Evolutionary conservation across 1,140 invertebrate genomes (phyloP), one percentile per base, ranked within the genome.

Genomic region (Drosophila hydei): DNA sequence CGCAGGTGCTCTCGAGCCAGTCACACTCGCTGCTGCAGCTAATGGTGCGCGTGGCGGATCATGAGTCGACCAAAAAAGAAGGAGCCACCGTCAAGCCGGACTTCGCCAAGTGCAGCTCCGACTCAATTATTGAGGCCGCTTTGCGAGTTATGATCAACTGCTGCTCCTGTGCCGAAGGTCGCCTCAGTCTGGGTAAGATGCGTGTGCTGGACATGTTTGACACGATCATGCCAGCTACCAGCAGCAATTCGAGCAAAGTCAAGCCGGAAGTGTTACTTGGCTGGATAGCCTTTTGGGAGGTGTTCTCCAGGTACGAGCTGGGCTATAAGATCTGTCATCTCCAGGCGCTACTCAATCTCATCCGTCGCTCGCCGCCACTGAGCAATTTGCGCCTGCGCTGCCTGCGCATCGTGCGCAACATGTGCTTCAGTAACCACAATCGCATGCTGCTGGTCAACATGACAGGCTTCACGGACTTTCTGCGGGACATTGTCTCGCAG

Each of bases 221-320:
- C 19, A 89, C 81, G 4, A 72, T 93, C 16, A 45, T 88, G 5
- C 84, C 83, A 0, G 43, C 51, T 2, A 60, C 11, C 18, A 30
- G 9, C 7, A 18, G 30, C 6, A 59, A 36, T 18, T 4, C 16
- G 7, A 2, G 11, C 4, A 93, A 92, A 67, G 81, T 92, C 0
- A 92, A 91, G 81, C 80, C 91, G n/a, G 65, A 47, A 3, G 76
- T 92, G 0, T 71, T 93, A 63, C 50, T 77, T 2, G 54, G 90
- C 4, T 93, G 93, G 93, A 77, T 93, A n/a, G 63, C 89, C 27
- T 93, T 93, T 65, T 81, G 93, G 71, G 87, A 92, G 55, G 75
- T 90, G 1, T 93, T 88, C 51, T 92, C 93, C 0, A 74, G 73
- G 4, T 91, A 93, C 71, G 81, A 92, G 1, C 91, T 92, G 43